Percentiles rank a stretch among this genome's conserved stretches.
phyloP scores from a whole-genome alignment of 2,888 invertebrate genomes.

The Tortrix viridana region DNA sequence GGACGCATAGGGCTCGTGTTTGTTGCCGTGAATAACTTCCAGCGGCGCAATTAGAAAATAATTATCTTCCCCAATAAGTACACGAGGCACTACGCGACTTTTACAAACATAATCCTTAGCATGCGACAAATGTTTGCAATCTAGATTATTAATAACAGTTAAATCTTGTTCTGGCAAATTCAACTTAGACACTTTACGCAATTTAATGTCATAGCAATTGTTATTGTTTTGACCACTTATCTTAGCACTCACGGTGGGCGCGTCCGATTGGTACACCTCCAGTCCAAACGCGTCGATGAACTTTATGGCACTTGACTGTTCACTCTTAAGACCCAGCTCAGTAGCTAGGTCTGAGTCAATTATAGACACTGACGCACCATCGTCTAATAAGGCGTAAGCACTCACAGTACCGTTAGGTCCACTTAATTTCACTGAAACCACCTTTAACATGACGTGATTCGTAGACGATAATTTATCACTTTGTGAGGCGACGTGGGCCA shows the following conservation, averaged over 20 bases:
- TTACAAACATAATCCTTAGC: slow-evolving; percentile 14
- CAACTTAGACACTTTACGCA: slow-evolving; percentile 23
- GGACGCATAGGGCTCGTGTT: slow-evolving; percentile 39
- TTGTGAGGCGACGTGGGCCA: background rate
- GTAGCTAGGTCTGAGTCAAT: slow-evolving; percentile 16
- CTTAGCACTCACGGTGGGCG: slow-evolving; percentile 9
- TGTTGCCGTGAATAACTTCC: slow-evolving; percentile 37
- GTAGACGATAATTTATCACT: background rate
- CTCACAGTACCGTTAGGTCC: slow-evolving; percentile 14
- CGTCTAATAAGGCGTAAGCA: slow-evolving; percentile 14
- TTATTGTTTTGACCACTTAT: background rate
- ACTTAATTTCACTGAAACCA: slow-evolving; percentile 10
- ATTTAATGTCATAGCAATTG: slow-evolving; percentile 15
- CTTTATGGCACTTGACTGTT: slow-evolving; percentile 15
- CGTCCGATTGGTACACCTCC: slow-evolving; percentile 22
- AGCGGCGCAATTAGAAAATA: slow-evolving; percentile 32
- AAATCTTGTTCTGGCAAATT: slow-evolving; percentile 22
- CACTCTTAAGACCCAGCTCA: slow-evolving; percentile 5
- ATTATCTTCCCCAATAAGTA: slow-evolving; percentile 27
- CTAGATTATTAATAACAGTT: slow-evolving; percentile 7
- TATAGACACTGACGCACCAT: slow-evolving; percentile 20
- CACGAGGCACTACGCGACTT: slow-evolving; percentile 3
- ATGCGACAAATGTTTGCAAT: slow-evolving; percentile 2
- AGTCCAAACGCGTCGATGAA: slow-evolving; percentile 26
- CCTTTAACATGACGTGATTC: slow-evolving; percentile 9